Percentiles rank a stretch among this genome's conserved stretches.
phyloP scores from a whole-genome alignment of 23 tunicate genomes.

The Styela plicata region DNA sequence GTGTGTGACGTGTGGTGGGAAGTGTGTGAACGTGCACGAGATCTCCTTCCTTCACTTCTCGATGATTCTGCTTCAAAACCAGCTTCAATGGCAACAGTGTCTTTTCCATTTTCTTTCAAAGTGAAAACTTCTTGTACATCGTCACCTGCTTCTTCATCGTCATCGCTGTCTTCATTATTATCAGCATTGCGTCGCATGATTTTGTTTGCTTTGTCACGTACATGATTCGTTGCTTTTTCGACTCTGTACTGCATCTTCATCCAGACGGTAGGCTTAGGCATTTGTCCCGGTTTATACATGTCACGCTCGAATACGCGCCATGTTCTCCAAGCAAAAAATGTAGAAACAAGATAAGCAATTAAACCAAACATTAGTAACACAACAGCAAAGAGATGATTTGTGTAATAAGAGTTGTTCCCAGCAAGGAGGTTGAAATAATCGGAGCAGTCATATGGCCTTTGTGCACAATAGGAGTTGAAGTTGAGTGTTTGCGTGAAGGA shows the following conservation, averaged over 20 bases:
- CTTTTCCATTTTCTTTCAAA: neutral
- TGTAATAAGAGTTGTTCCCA: slow-evolving; percentile 75
- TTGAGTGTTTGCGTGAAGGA: slow-evolving; percentile 52
- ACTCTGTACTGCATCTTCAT: slow-evolving; percentile 47
- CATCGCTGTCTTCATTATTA: slow-evolving; percentile 2
- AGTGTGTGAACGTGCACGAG: slow-evolving; percentile 5
- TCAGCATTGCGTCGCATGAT: slow-evolving; percentile 23
- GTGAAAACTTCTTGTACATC: neutral
- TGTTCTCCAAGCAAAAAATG: slow-evolving; percentile 63
- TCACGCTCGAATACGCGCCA: slow-evolving; percentile 69
- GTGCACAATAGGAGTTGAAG: slow-evolving; percentile 59
- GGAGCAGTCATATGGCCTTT: slow-evolving; percentile 68
- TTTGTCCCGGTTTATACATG: slow-evolving; percentile 45
- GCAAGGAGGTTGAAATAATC: slow-evolving; percentile 70
- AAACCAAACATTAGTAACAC: slow-evolving; percentile 53
- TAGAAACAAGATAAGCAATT: slow-evolving; percentile 44
- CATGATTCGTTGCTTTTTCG: slow-evolving; percentile 19
- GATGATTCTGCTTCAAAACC: slow-evolving; percentile 23
- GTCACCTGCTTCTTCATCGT: slow-evolving; percentile 8
- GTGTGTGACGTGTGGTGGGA: slow-evolving; percentile 11
- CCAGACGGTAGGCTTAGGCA: slow-evolving; percentile 62
- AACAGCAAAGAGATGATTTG: slow-evolving; percentile 86
- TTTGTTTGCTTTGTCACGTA: neutral
- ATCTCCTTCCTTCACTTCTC: slow-evolving; percentile 17
- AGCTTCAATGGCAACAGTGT: neutral